Evolutionary conservation across 2,797 vertebrate species (phyloP), one percentile per base, ranked within the genome.

Genomic region (Eulemur albifrons): DNA sequence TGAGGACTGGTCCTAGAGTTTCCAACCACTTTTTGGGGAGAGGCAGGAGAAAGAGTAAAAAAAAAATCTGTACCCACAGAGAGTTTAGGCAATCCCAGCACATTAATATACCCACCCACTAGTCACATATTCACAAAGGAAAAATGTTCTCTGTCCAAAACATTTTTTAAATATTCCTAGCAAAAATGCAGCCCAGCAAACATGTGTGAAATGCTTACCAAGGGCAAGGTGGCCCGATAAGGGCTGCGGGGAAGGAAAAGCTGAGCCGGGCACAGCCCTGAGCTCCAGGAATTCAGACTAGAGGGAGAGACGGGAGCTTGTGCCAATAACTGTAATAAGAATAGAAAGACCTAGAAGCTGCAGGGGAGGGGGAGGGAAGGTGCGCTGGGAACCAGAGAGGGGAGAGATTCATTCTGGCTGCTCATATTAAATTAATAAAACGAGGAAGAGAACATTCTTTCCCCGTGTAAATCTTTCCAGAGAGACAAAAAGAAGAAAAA

Each of bases 381-480:
- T 40, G 80, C 5, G 0, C 91, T 40, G 89, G 83, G 88, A 76
- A 35, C 54, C 48, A 4, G 75, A 73, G 50, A 70, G 30, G 7
- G 27, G 67, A 82, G 90, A 85, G 76, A 84, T 59, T 92, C 79
- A 27, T 82, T 93, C 77, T 23, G 25, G 35, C 89, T 83, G 84
- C 81, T 81, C 84, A 73, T 92, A 50, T 73, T 50, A 87, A 80
- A 81, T 67, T 83, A 91, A 92, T 91, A 72, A 94, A 94, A 77
- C 0, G 48, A 90, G 88, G 43, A 90, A 61, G 81, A 88, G 92
- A 95, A 84, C 85, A 73, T 94, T 95, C 93, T 95, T 85, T 88
- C 77, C 93, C 73, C 0, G 0, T 77, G 57, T 91, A 93, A 95
- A 96, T 96, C 95, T 94, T 94, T 81, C 73, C 72, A 45, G 92